phyloP scores from a whole-genome alignment of 2,797 vertebrate genomes.

The Myiothlypis chrysogaster region DNA sequence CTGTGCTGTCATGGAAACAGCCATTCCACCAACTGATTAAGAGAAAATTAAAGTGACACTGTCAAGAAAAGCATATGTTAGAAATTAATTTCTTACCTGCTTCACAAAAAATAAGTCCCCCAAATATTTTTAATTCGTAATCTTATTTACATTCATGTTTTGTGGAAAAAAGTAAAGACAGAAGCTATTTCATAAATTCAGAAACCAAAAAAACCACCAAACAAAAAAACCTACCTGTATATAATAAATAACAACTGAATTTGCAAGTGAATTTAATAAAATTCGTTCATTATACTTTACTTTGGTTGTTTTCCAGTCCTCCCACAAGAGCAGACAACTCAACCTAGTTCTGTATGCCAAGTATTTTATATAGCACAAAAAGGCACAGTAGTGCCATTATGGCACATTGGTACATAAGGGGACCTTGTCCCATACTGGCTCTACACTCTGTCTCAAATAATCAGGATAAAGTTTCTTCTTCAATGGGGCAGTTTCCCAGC shows the following conservation, averaged over 20 bases:
- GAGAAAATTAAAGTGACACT: not conserved
- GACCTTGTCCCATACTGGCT: not conserved
- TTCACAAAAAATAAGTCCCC: not conserved
- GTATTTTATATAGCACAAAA: not conserved
- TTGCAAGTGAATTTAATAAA: not conserved
- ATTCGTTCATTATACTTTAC: not conserved
- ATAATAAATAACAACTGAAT: not conserved
- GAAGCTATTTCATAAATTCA: not conserved
- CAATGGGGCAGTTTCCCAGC: not conserved
- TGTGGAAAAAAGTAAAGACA: not conserved
- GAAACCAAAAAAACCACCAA: not conserved
- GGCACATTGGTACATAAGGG: not conserved
- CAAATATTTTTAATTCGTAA: not conserved
- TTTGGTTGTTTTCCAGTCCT: not conserved
- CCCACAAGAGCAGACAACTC: not conserved
- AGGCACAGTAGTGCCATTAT: not conserved
- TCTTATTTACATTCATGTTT: not conserved
- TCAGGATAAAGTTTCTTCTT: not conserved
- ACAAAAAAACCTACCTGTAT: not conserved
- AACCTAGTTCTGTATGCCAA: not conserved
- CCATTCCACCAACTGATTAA: not conserved
- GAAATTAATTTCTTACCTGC: constrained; percentile 4
- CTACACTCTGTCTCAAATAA: not conserved
- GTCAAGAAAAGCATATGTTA: not conserved
- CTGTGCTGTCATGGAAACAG: constrained; percentile 49